These are phyloP conservation scores for Lepidurus couesii DNA, from an alignment of 1,140 invertebrate species.

Conservation along the genomic window DNA sequence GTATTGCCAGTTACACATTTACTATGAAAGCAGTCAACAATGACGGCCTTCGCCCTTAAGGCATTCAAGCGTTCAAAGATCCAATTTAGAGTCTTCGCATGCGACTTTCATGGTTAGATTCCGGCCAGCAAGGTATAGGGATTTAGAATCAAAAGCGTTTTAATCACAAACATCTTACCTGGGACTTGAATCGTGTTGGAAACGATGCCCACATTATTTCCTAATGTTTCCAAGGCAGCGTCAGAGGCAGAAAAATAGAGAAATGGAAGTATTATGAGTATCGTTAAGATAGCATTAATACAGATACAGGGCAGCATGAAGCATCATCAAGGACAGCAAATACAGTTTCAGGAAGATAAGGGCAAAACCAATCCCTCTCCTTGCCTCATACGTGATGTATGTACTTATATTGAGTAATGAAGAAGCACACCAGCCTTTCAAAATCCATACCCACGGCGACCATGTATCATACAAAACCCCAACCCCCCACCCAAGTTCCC, in stretches of 20 bases:
- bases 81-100: neutral
- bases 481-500: too few relatives aligned
- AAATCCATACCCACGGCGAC: neutral
- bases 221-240: slow-evolving; percentile 11
- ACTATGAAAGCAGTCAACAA: too few relatives aligned
- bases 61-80: neutral
- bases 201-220: slow-evolving; percentile 22
- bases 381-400: neutral
- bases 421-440: neutral
- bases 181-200: slow-evolving; percentile 21
- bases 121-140: neutral
- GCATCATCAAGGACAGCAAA: neutral
- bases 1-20: too few relatives aligned
- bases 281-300: slow-evolving; percentile 9
- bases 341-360: neutral
- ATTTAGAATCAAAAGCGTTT: neutral
- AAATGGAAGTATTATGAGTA: slow-evolving; percentile 17
- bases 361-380: neutral
- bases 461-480: neutral
- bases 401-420: neutral
- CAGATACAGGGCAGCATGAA: neutral
- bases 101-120: neutral
- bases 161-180: slow-evolving; percentile 5
- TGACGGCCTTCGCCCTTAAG: too few relatives aligned
- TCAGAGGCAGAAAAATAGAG: slow-evolving; percentile 19